These are phyloP conservation scores for Schizopygopsis pylzovi DNA, from an alignment of 2,797 vertebrate species.

Conservation along the genomic window DNA sequence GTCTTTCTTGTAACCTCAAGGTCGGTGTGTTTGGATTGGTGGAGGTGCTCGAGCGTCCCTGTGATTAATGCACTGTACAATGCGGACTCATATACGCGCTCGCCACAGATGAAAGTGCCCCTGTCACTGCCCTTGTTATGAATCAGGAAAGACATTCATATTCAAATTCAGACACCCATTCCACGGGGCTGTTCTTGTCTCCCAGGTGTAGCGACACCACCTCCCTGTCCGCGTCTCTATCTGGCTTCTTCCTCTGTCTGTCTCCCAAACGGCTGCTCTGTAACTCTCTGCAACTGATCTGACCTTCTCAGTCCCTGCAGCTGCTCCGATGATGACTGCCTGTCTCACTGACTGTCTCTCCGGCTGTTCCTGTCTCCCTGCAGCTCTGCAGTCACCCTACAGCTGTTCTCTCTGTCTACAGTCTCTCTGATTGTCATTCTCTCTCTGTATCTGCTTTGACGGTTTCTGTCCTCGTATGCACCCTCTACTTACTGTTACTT, in stretches of 20 bases:
- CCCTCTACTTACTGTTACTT: neutral
- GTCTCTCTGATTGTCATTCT: constrained; percentile 21
- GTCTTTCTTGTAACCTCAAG: constrained; percentile 87
- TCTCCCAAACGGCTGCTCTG: constrained; percentile 46
- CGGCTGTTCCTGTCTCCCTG: constrained; percentile 19
- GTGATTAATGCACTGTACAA: constrained; percentile 85
- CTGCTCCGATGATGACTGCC: constrained; percentile 46
- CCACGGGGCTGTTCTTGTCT: constrained; percentile 56
- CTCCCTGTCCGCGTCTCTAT: constrained; percentile 25
- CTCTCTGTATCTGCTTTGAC: neutral
- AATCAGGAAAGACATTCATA: constrained; percentile 74
- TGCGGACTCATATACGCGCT: constrained; percentile 68
- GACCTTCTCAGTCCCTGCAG: constrained; percentile 47
- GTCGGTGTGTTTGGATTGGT: constrained; percentile 82
- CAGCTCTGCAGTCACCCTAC: constrained; percentile 38
- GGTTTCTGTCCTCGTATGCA: constrained; percentile 1
- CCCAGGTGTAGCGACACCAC: constrained; percentile 52
- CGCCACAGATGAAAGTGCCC: constrained; percentile 68
- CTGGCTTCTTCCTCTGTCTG: constrained; percentile 58
- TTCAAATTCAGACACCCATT: constrained; percentile 70
- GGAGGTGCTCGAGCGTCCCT: constrained; percentile 78
- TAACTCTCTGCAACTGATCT: constrained; percentile 44
- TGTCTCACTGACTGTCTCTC: constrained; percentile 27
- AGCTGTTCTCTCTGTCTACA: constrained; percentile 33
- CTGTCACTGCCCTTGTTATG: constrained; percentile 74